Percentiles rank a stretch among this genome's conserved stretches.
These are phyloP conservation scores for Subacronicta megacephala DNA, from an alignment of 2,888 invertebrate genomes.

Conservation along the genomic window DNA sequence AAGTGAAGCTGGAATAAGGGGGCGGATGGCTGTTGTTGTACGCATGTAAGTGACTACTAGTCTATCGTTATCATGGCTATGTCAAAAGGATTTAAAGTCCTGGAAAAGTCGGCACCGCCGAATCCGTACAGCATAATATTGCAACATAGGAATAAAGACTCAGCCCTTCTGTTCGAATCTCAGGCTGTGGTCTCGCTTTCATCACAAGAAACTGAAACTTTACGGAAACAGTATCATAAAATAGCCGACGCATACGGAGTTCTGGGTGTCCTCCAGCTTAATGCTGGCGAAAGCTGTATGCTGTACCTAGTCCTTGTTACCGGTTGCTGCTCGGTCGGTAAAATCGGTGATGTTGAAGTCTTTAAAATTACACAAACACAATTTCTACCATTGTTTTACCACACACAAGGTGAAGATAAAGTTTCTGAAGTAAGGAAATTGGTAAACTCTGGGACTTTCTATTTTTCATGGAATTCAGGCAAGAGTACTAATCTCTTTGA, in stretches of 20 bases:
- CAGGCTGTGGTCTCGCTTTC: constrained; percentile 97
- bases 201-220: constrained; percentile 95
- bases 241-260: constrained; percentile 98
- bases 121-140: constrained; percentile 97
- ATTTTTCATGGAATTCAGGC: constrained; percentile 95
- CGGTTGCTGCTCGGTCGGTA: constrained; percentile 98
- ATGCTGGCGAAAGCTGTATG: constrained; percentile 95
- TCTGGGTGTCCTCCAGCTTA: constrained; percentile 97
- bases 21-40: constrained; percentile 75
- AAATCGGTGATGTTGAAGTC: constrained; percentile 98
- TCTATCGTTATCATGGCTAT: constrained; percentile 93
- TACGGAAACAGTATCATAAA: constrained; percentile 97
- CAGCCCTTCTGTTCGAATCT: constrained; percentile 97
- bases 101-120: constrained; percentile 96
- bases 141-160: constrained; percentile 96
- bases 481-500: constrained; percentile 92
- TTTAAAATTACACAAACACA: constrained; percentile 98
- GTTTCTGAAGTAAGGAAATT: constrained; percentile 94
- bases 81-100: constrained; percentile 97
- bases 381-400: constrained; percentile 96
- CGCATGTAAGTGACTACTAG: constrained; percentile 58
- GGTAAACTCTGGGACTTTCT: constrained; percentile 99
- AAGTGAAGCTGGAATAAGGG: constrained; percentile 58
- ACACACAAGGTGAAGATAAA: constrained; percentile 90
- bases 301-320: constrained; percentile 97